A percentile compares a stretch with the other conserved stretches of the same genome.
These are phyloP conservation scores for Calosoma granatense DNA, from an alignment of 1,140 invertebrate genomes.

Conservation along the genomic window DNA sequence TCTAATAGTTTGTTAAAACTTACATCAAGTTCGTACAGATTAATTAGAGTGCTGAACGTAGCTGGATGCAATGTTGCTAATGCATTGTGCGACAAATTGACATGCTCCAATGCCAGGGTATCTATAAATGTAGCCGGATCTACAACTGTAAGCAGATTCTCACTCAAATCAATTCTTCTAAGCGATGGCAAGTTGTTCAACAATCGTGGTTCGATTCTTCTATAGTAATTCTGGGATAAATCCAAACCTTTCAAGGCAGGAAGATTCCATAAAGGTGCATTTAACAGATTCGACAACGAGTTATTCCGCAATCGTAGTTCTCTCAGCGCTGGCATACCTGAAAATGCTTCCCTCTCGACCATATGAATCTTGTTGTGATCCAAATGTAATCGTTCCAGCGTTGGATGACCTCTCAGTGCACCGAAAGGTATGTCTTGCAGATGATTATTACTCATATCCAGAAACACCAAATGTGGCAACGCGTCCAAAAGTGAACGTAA, in stretches of 20 bases:
- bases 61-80: conserved; percentile 54
- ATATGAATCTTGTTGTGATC: conserved; percentile 65
- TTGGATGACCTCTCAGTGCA: conserved; percentile 62
- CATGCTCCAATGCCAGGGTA: conserved; percentile 58
- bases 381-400: conserved; percentile 66
- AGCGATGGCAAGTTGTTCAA: conserved; percentile 65
- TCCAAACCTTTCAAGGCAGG: conserved; percentile 73
- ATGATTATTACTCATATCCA: conserved; percentile 67
- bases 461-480: conserved; percentile 60
- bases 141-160: conserved; percentile 59
- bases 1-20: conserved; percentile 62
- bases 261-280: conserved; percentile 68
- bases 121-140: conserved; percentile 62
- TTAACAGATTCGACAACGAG: conserved; percentile 49
- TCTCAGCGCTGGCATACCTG: conserved; percentile 67
- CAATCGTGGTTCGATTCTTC: conserved; percentile 55
- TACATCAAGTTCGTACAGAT: conserved; percentile 68
- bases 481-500: conserved; percentile 60
- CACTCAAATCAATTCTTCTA: conserved; percentile 64
- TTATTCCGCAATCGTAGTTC: conserved; percentile 73
- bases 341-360: conserved; percentile 64
- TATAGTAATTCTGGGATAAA: conserved; percentile 65
- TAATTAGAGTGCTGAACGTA: conserved; percentile 60
- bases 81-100: conserved; percentile 68
- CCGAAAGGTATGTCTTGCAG: conserved; percentile 65